A percentile compares a stretch with the other conserved stretches of the same genome.
These are phyloP conservation scores for Dione juno DNA, from an alignment of 2,888 invertebrate genomes.

Conservation along the genomic window DNA sequence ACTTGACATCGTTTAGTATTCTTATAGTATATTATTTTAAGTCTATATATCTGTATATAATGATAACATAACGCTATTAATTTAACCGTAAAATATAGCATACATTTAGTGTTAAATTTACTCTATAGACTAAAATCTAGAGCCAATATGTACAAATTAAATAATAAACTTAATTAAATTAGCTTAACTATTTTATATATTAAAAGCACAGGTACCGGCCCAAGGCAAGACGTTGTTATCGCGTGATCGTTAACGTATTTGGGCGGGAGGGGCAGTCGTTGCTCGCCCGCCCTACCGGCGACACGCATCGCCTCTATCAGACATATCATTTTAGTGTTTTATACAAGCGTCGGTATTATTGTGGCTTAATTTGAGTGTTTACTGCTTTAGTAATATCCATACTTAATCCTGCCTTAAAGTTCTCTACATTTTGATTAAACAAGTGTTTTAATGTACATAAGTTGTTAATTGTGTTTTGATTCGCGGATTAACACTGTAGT, in stretches of 20 bases:
- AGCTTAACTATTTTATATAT: slow-evolving; percentile 1
- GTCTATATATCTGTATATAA: no score
- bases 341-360: slow-evolving; percentile 41
- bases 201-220: slow-evolving; percentile 24
- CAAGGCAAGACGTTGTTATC: slow-evolving; percentile 38
- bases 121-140: neutral
- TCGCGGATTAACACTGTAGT: slow-evolving; percentile 11
- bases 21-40: no score
- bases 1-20: no score
- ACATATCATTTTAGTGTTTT: slow-evolving; percentile 69
- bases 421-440: neutral
- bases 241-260: slow-evolving; percentile 74
- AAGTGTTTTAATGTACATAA: neutral
- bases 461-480: slow-evolving; percentile 11
- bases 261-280: slow-evolving; percentile 63
- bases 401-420: slow-evolving; percentile 10
- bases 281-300: slow-evolving; percentile 57
- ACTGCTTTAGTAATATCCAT: neutral
- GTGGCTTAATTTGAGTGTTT: slow-evolving; percentile 11
- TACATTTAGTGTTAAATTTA: neutral
- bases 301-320: slow-evolving; percentile 61
- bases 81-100: no score
- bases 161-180: neutral
- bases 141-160: neutral
- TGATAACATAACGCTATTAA: no score